Base-by-base conservation (phyloP, 2,113 vertebrate genomes). In the Colossoma macropomum region DNA sequence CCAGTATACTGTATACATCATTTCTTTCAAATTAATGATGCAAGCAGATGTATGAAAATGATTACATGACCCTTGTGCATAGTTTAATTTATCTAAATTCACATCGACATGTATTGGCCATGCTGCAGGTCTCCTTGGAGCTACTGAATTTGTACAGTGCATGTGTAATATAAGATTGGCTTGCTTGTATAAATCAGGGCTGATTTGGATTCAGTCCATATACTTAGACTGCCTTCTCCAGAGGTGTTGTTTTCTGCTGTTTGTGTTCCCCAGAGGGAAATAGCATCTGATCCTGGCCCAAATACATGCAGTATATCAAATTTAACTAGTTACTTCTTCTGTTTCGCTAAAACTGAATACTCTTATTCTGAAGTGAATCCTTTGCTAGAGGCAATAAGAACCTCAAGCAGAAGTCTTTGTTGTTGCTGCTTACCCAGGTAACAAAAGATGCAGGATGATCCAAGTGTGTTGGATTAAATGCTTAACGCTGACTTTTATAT, bases 291-390 rank as follows among this genome's bases (percentile, higher is more conserved):
- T 69, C 74, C 70, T 87, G 80, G 79, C 75, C 86, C 21, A 84
- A 84, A 87, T 77, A 75, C 54, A 81, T 73, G 41, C 80, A 4
- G 52, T 34, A 72, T 82, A 87, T 84, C 76, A 75, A 60, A 81
- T 81, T 77, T 50, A 78, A 78, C 79, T 27, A 69, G 48, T 60
- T n/a, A 71, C 59, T n/a, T 78, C 75, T 78, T 81, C 52, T 63
- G 62, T 78, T 82, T 79, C 83, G 41, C 32, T 15, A 81, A 75
- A 54, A 78, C 79, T n/a, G 11, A 78, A 82, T 76, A 74, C 66
- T 69, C 60, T 66, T 81, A 62, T 86, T 86, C 75, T 84, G 15
- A 77, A 63, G 73, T 69, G 66, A 66, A 82, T 75, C 77, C 38
- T 77, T n/a, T 70, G 32, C 65, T 41, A 59, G 71, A 77, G 48